Evolutionary conservation across 2,797 vertebrate genomes (phyloP).

Genomic region (Notolabrus celidotus): DNA sequence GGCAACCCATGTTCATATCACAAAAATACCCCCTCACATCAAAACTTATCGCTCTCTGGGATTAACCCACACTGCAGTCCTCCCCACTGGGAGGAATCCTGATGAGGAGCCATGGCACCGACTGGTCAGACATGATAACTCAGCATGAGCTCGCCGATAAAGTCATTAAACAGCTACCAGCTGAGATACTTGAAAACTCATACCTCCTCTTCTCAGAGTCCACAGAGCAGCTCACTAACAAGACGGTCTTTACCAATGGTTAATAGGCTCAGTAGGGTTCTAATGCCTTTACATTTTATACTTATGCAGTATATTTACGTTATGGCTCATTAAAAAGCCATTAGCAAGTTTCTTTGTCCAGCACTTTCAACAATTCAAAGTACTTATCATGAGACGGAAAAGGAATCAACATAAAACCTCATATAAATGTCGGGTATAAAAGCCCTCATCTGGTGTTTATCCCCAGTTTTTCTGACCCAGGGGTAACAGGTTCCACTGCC

Average conservation of each 20-base stretch:
- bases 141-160: constrained; percentile 46
- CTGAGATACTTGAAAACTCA: constrained; percentile 24
- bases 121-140: constrained; percentile 60
- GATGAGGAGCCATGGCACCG: constrained; percentile 41
- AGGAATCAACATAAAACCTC: neutral
- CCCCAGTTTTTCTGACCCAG: neutral
- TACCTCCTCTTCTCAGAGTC: constrained; percentile 5
- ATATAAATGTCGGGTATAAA: neutral
- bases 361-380: constrained; percentile 11
- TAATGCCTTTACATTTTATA: constrained; percentile 4
- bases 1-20: constrained; percentile 35
- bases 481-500: neutral
- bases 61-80: constrained; percentile 48
- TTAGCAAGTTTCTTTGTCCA: neutral
- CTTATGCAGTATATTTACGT: neutral
- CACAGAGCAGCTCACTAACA: neutral
- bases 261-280: neutral
- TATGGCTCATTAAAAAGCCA: constrained; percentile 1
- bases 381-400: neutral
- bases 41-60: constrained; percentile 54
- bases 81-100: constrained; percentile 57
- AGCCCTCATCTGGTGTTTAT: neutral
- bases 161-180: constrained; percentile 47
- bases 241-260: constrained; percentile 1
- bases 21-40: constrained; percentile 52